Evolutionary conservation across 2,113 vertebrate species (phyloP).

Genomic region (Gymnarchus niloticus): DNA sequence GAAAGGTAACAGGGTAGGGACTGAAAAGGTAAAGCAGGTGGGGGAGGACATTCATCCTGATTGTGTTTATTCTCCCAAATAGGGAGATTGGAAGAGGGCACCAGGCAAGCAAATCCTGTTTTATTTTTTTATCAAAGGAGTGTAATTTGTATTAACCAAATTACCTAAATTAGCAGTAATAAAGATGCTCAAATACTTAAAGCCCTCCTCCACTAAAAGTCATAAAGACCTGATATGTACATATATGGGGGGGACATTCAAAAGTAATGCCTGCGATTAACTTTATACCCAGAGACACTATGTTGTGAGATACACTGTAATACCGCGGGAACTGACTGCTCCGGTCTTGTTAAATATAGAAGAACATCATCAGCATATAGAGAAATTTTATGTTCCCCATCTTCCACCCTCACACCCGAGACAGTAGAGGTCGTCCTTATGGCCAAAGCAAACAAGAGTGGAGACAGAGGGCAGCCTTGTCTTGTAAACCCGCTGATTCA

Average conservation of each 20-base stretch:
- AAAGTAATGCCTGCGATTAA: neutral
- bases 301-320: neutral
- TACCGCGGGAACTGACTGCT: neutral
- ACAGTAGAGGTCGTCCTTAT: neutral
- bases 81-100: no score
- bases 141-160: no score
- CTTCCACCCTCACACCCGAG: neutral
- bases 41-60: no score
- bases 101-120: no score
- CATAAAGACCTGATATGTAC: neutral
- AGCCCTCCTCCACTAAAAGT: neutral
- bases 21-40: no score
- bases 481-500: neutral
- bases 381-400: neutral
- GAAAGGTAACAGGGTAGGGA: no score
- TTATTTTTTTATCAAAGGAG: no score
- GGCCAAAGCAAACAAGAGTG: neutral
- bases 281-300: neutral
- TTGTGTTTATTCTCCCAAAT: no score
- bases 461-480: neutral
- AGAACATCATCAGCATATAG: neutral
- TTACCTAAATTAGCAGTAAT: no score
- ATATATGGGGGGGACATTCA: neutral
- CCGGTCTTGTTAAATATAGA: neutral
- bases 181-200: neutral